Percentiles rank a stretch among this genome's conserved stretches.
phyloP scores from a whole-genome alignment of 2,797 vertebrate genomes.

The Podargus strigoides region DNA sequence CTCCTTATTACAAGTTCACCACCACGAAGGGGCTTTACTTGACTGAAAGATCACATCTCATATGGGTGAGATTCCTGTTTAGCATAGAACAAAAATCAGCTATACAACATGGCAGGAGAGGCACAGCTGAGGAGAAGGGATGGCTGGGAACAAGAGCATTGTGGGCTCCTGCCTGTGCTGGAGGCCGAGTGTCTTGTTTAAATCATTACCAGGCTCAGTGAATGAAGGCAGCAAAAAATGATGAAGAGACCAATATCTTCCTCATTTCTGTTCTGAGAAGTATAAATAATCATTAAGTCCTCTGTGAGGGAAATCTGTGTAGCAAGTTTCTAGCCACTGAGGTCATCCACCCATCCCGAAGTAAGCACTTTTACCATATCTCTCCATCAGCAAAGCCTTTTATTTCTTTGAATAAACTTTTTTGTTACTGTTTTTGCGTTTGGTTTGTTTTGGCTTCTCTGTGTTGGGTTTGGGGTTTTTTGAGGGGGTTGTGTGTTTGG shows the following conservation, averaged over 20 bases:
- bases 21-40: not conserved
- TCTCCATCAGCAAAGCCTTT: not conserved
- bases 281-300: not conserved
- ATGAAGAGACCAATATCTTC: not conserved
- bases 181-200: not conserved
- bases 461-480: not conserved
- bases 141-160: not conserved
- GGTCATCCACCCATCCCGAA: not conserved
- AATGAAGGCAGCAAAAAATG: not conserved
- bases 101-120: too few species aligned
- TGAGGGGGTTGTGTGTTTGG: not conserved
- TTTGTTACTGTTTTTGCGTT: not conserved
- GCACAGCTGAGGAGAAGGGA: rapidly evolving
- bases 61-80: not conserved
- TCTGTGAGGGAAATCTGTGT: not conserved
- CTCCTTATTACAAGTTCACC: not conserved
- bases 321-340: not conserved
- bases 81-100: not conserved
- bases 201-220: not conserved
- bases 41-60: not conserved
- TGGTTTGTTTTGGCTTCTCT: not conserved
- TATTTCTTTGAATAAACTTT: not conserved
- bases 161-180: not conserved
- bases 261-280: not conserved
- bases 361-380: not conserved